Evolutionary conservation across 2,888 invertebrate species (phyloP).

Genomic region (Perithous albicinctus): DNA sequence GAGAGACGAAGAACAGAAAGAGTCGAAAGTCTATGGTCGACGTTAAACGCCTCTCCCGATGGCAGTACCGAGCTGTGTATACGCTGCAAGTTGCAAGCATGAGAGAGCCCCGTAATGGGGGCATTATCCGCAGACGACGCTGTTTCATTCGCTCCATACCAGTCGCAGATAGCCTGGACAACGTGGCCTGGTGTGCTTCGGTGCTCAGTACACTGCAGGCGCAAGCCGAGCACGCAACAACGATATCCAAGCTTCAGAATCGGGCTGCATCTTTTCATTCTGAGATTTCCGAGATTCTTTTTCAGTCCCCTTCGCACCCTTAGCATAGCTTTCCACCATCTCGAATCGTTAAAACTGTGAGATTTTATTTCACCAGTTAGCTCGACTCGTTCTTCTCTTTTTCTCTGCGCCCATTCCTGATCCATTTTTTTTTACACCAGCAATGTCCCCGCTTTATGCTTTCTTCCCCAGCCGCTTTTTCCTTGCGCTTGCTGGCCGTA

Average conservation of each 20-base stretch:
- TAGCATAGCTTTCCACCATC: conserved; percentile 11
- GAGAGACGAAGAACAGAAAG: conserved; percentile 9
- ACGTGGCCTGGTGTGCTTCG: conserved; percentile 23
- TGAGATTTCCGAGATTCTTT: conserved; percentile 60
- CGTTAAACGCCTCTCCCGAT: conserved; percentile 58
- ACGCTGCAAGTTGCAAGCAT: conserved; percentile 27
- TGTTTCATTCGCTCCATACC: conserved; percentile 66
- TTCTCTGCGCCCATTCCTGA: neutral
- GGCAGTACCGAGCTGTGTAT: neutral
- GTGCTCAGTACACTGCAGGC: neutral
- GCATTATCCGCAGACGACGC: conserved; percentile 73
- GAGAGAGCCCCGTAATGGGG: conserved; percentile 61
- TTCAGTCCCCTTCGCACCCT: neutral
- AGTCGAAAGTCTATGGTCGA: conserved; percentile 60
- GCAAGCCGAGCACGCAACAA: conserved; percentile 17
- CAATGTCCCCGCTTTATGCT: conserved; percentile 1
- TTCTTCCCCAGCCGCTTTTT: conserved; percentile 2
- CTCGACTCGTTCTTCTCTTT: conserved; percentile 2
- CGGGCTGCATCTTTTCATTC: conserved; percentile 44
- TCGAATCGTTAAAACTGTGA: conserved; percentile 53
- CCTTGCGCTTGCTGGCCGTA: conserved; percentile 4
- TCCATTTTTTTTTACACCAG: conserved; percentile 2
- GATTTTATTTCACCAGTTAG: conserved; percentile 53
- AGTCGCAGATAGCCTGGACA: conserved; percentile 18
- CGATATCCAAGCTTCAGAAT: conserved; percentile 39